phyloP scores from a whole-genome alignment of 92 coral and sea anemone genomes.

The Phenganax stokvisi region DNA sequence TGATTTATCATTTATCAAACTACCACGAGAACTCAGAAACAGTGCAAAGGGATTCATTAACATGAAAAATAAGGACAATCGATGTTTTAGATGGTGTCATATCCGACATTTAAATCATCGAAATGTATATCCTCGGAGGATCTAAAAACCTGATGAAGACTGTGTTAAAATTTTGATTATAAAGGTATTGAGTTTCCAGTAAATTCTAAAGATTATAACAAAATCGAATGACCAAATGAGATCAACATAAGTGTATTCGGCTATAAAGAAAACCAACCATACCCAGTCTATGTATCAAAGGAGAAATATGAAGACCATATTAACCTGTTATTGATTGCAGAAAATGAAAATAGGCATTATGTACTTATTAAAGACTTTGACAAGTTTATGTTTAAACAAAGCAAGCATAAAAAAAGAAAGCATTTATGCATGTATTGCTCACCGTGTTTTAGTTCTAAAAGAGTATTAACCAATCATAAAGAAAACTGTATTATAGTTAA shows the following conservation, averaged over 20 bases:
- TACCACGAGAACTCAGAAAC: no score
- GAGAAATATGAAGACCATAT: conserved; percentile 34
- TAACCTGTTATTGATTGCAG: conserved; percentile 27
- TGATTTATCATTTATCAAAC: no score
- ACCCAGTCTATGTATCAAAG: conserved; percentile 41
- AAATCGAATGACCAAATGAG: conserved; percentile 37
- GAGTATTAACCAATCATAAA: not conserved
- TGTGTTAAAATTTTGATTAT: not conserved
- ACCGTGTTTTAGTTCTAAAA: conserved; percentile 36
- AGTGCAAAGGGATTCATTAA: no score
- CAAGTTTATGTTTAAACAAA: conserved; percentile 26
- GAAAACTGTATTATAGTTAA: conserved; percentile 39
- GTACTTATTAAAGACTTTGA: conserved; percentile 42
- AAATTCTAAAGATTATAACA: not conserved
- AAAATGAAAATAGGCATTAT: conserved; percentile 29
- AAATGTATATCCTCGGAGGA: not conserved
- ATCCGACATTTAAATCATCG: not conserved
- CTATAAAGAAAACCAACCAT: conserved; percentile 14
- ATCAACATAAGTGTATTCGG: not conserved
- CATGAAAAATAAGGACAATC: no score
- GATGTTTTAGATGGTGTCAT: not conserved
- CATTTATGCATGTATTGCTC: conserved; percentile 46
- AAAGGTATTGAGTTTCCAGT: not conserved
- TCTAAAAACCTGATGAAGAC: not conserved
- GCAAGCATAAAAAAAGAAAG: conserved; percentile 26